Base-by-base conservation (phyloP, 2,113 vertebrate species). In the Oriolus oriolus region DNA sequence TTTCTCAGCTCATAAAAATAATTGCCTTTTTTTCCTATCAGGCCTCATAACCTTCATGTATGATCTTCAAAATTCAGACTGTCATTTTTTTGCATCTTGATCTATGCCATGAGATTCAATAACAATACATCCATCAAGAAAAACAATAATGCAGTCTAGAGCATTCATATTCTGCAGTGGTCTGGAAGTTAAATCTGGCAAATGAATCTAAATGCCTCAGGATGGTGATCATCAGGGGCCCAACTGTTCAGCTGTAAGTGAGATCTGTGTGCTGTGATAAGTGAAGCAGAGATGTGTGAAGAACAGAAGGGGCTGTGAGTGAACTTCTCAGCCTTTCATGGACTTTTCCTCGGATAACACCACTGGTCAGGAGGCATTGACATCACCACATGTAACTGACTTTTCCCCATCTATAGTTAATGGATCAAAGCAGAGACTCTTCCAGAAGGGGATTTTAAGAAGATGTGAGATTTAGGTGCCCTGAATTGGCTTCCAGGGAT, bases 261-360 rank as follows among this genome's bases (percentile, higher is more conserved):
- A 15, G 45, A 71, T 44, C 24, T 60, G 2, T 1, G 0, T 78
- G 27, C 19, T 57, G 1, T 1, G 0, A 23, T 31, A 33, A 39
- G 10, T 41, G 44, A 94, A 73, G 15, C 12, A 41, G 37, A 37
- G 20, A 28, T 31, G 7, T 7, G 18, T 24, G 28, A 0, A 8
- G 27, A 81, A 35, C 6, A 70, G 59, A 56, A 80, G 19, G 19
- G 68, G 2, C 1, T 76, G 24, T 61, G 28, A 57, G 18, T 37
- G 57, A 44, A 73, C 27, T 35, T 35, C 27, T 64, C 44, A 23
- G 3, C 2, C 57, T 61, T 81, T 77, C 33, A 39, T 23, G 47
- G 53, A 39, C 20, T 87, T 87, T 85, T 27, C 42, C n/a, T 75
- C 1, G 2, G 31, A 9, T 73, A 65, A 52, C 28, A n/a, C 22